These are phyloP conservation scores for Endotricha flammealis DNA, from an alignment of 2,888 invertebrate species.

Conservation along the genomic window DNA sequence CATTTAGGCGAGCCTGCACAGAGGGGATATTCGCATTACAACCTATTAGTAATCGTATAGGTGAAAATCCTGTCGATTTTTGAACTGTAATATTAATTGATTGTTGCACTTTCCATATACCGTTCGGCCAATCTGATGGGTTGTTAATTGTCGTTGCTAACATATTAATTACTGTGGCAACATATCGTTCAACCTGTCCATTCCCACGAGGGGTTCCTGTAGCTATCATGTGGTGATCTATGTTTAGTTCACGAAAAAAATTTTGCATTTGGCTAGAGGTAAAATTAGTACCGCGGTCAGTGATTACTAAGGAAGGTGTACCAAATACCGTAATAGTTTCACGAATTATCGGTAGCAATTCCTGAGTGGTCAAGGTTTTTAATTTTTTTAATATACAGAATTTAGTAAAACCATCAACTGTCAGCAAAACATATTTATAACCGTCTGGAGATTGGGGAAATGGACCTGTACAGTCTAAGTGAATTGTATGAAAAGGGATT, in stretches of 20 bases:
- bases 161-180: conserved; percentile 20
- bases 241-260: conserved; percentile 15
- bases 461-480: conserved; percentile 31
- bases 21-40: conserved; percentile 16
- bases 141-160: conserved; percentile 11
- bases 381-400: conserved; percentile 27
- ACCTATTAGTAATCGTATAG: conserved; percentile 18
- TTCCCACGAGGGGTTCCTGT: conserved; percentile 21
- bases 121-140: conserved; percentile 23
- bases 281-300: conserved; percentile 23
- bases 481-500: conserved; percentile 29
- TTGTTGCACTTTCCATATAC: conserved; percentile 21
- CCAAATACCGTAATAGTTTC: conserved; percentile 24
- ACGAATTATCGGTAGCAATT: conserved; percentile 20
- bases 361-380: conserved; percentile 20
- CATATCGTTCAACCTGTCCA: conserved; percentile 21
- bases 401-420: conserved; percentile 32
- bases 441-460: conserved; percentile 21
- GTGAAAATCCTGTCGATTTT: conserved; percentile 24
- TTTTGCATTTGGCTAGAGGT: conserved; percentile 8
- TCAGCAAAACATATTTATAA: conserved; percentile 24
- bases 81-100: conserved; percentile 26
- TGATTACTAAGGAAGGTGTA: conserved; percentile 16
- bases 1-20: conserved; percentile 13
- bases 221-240: conserved; percentile 21